phyloP scores from a whole-genome alignment of 2,113 vertebrate species.

The Aptenodytes forsteri region DNA sequence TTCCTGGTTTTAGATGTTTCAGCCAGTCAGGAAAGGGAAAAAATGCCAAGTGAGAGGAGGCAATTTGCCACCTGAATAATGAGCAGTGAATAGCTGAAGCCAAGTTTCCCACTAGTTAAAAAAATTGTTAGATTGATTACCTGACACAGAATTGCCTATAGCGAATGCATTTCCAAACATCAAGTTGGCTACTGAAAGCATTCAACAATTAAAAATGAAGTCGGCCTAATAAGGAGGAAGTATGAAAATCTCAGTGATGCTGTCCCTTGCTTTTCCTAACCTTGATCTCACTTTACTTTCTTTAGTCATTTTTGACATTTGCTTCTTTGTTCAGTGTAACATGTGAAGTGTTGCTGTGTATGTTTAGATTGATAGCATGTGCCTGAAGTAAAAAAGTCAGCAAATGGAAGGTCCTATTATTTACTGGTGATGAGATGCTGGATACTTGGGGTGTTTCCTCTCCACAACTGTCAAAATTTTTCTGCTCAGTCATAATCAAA shows the following conservation, averaged over 20 bases:
- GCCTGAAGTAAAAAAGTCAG: not conserved
- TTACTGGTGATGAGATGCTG: not conserved
- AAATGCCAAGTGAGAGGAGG: not conserved
- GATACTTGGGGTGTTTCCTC: not conserved
- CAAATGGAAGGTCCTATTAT: not conserved
- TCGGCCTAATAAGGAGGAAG: not conserved
- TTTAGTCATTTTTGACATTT: not conserved
- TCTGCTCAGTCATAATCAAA: not conserved
- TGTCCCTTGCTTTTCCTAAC: not conserved
- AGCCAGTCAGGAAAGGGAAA: not conserved
- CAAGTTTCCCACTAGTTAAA: not conserved
- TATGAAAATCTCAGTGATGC: not conserved
- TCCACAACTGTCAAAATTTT: not conserved
- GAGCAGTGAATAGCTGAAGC: not conserved
- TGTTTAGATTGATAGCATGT: not conserved
- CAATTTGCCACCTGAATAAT: not conserved
- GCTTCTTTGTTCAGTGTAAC: not conserved
- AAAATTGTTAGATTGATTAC: not conserved
- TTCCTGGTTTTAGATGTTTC: not conserved
- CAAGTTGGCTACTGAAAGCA: not conserved
- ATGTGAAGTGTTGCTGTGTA: not conserved
- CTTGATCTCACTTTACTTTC: not conserved
- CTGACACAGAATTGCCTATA: not conserved
- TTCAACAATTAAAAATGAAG: not conserved
- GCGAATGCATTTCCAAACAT: not conserved